These are phyloP conservation scores for Galerucella calmariensis DNA, from an alignment of 2,888 invertebrate genomes.

Conservation along the genomic window DNA sequence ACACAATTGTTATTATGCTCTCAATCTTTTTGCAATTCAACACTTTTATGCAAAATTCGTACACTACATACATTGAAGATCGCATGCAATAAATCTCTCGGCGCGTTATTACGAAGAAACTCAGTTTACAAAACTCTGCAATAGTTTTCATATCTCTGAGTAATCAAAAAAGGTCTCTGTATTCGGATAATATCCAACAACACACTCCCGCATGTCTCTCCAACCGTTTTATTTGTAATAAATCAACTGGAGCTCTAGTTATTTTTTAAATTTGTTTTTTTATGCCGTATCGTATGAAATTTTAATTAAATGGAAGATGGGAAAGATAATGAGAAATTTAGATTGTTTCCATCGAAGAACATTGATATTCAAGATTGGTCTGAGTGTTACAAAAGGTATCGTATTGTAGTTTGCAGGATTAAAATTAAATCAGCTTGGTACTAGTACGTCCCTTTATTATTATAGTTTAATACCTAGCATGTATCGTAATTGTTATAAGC, in stretches of 20 bases:
- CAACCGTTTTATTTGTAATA: neutral
- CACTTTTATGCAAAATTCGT: conserved; percentile 13
- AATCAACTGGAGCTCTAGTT: neutral
- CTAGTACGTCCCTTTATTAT: too few species aligned
- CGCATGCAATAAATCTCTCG: conserved; percentile 14
- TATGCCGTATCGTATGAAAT: conserved; percentile 2
- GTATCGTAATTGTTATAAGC: too few species aligned
- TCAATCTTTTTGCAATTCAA: neutral
- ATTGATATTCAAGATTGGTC: neutral
- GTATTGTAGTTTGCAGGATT: neutral
- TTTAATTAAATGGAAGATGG: neutral
- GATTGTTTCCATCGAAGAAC: neutral
- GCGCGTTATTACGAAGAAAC: conserved; percentile 18
- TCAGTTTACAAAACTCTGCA: conserved; percentile 14
- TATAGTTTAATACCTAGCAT: too few species aligned
- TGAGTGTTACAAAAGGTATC: neutral
- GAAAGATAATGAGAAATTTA: neutral
- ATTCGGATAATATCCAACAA: neutral
- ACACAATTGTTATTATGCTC: neutral
- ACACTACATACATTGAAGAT: neutral
- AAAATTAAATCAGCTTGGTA: too few species aligned
- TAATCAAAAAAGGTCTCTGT: conserved; percentile 17
- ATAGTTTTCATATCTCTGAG: conserved; percentile 13
- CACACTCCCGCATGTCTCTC: neutral
- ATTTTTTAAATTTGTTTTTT: conserved; percentile 2